Evolutionary conservation across 2,797 vertebrate genomes (phyloP), one percentile per base, ranked within the genome.

Genomic region (Gobio occitaniae): DNA sequence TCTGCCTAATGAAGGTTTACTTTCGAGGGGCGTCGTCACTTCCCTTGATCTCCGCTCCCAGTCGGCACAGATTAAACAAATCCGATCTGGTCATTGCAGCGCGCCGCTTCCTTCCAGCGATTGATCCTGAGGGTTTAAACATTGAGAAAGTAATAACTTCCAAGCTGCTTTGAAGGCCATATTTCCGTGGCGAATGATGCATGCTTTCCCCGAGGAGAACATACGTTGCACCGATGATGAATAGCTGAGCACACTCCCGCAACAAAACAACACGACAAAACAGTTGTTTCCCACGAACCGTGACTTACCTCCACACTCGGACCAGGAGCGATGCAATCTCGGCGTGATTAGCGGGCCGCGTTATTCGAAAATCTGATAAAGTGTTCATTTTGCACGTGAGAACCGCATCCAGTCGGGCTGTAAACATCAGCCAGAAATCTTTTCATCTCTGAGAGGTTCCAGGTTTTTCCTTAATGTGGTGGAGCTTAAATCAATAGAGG

Each of bases 321-420:
- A 92, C 89, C 86, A 89, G 91, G 89, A 86, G 90, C 92, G 90
- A 90, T 92, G 93, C 88, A 91, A 86, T 91, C 90, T 93, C 91
- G 88, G 76, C 83, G 90, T 89, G 78, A 91, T 92, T 94, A 92
- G 89, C 86, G 80, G 85, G 68, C 81, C 61, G 80, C 78, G 74
- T 80, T 90, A 85, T 91, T 92, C 90, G n/a, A 89, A 88, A 93
- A 95, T 96, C 94, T 93, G 94, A 95, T 95, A 95, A 94, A 91
- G 90, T 75, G 79, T 90, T 95, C 91, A 96, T 95, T 95, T 90
- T 91, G 94, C 92, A 94, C 92, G 92, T 89, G 86, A 87, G 89
- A 90, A 91, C 92, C 91, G 89, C 93, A 92, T 94, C 78, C 86
- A 87, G 89, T 85, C 32, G 92, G 93, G 93, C 89, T 83, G 54